These are phyloP conservation scores for Spongia lamella DNA, from an alignment of 37 sponge, comb jelly and placozoan genomes.

Conservation along the genomic window DNA sequence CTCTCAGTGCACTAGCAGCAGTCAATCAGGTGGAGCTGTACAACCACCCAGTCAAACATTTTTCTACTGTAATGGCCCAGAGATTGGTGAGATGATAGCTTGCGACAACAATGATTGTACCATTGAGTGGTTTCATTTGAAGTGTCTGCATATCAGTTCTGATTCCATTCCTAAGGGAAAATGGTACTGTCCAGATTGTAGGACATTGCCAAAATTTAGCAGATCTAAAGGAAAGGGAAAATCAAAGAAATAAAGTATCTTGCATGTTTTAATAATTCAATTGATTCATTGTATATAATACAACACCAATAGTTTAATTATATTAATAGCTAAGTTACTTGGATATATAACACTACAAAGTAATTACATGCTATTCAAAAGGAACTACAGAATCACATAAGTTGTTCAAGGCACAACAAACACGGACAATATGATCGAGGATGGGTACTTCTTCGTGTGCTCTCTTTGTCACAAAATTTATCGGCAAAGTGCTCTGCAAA, in stretches of 20 bases:
- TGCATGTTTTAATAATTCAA: too few relatives aligned
- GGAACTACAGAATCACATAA: slow-evolving; percentile 62
- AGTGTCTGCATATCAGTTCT: slow-evolving; percentile 3
- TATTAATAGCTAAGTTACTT: too few relatives aligned
- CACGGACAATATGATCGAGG: slow-evolving; percentile 42
- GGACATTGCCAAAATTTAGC: slow-evolving; percentile 19
- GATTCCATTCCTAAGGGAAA: slow-evolving; percentile 6
- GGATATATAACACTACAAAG: too few relatives aligned
- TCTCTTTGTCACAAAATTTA: slow-evolving; percentile 31
- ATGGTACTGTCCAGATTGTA: slow-evolving; percentile 70
- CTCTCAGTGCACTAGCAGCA: too few relatives aligned
- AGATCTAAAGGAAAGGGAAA: slow-evolving; percentile 4
- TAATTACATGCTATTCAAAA: slow-evolving; percentile 39
- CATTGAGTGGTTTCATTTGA: slow-evolving; percentile 13
- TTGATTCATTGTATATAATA: too few relatives aligned
- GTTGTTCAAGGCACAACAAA: slow-evolving; percentile 64
- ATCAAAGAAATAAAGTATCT: too few relatives aligned
- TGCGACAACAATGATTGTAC: slow-evolving; percentile 47
- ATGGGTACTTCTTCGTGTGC: slow-evolving; percentile 1
- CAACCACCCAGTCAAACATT: too few relatives aligned
- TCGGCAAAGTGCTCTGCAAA: slow-evolving; percentile 41
- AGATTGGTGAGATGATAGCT: slow-evolving; percentile 54
- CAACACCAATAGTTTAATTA: too few relatives aligned
- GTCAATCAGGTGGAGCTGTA: background rate
- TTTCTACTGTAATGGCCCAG: slow-evolving; percentile 46